These are phyloP conservation scores for Hymenopus coronatus DNA, from an alignment of 2,888 invertebrate species.

Conservation along the genomic window DNA sequence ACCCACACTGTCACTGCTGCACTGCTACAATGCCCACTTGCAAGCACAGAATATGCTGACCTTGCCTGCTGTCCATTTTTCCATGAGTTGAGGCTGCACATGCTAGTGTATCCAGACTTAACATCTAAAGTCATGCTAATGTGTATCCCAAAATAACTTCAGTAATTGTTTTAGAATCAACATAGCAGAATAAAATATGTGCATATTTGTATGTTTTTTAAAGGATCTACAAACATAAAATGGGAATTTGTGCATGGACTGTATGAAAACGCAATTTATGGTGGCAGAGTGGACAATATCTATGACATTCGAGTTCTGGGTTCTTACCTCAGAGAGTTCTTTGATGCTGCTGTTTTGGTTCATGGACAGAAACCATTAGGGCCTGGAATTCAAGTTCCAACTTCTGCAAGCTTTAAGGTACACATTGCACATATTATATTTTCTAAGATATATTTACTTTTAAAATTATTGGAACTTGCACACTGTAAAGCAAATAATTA, in stretches of 20 bases:
- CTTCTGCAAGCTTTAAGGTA: conserved; percentile 54
- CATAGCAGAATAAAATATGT: background rate
- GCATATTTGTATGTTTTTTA: background rate
- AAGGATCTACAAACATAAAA: conserved; percentile 44
- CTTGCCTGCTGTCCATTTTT: no score
- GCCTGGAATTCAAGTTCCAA: conserved; percentile 52
- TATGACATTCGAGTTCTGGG: conserved; percentile 67
- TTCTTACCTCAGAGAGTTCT: conserved; percentile 64
- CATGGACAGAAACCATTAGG: conserved; percentile 60
- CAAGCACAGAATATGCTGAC: no score
- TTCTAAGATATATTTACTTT: background rate
- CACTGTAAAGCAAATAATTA: background rate
- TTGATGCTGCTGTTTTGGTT: conserved; percentile 56
- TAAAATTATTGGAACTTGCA: background rate
- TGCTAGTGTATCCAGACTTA: background rate
- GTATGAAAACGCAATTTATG: conserved; percentile 77
- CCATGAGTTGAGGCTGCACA: no score
- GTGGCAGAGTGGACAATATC: conserved; percentile 77
- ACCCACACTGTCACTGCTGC: no score
- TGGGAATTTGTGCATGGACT: conserved; percentile 78
- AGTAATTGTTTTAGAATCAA: no score
- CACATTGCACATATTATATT: background rate
- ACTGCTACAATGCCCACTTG: no score
- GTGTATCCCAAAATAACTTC: background rate
- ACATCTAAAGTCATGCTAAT: background rate